These are phyloP conservation scores for Tolypeutes matacus DNA, from an alignment of 2,797 vertebrate species.

Conservation along the genomic window DNA sequence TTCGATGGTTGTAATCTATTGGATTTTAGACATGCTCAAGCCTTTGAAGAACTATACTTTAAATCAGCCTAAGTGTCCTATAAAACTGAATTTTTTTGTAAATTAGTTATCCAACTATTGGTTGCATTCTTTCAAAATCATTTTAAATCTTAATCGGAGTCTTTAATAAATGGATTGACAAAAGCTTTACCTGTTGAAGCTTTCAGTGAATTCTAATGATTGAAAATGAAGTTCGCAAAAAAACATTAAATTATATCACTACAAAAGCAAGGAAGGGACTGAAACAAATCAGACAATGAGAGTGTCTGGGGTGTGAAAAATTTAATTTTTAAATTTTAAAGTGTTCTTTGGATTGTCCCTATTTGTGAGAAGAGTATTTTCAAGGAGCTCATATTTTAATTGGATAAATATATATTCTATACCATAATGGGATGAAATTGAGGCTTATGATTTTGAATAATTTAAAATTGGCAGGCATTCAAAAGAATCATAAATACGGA, in stretches of 20 bases:
- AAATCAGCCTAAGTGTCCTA: background rate
- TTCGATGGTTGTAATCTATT: background rate
- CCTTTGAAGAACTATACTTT: slow-evolving; percentile 21
- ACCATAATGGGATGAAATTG: background rate
- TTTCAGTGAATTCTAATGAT: background rate
- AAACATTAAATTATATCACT: background rate
- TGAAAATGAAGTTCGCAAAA: slow-evolving; percentile 51
- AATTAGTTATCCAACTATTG: background rate
- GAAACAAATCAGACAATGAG: slow-evolving; percentile 52
- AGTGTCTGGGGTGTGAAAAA: background rate
- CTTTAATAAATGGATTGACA: background rate
- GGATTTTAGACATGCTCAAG: slow-evolving; percentile 13
- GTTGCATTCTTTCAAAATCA: slow-evolving; percentile 43
- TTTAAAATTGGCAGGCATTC: background rate
- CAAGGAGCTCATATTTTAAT: background rate
- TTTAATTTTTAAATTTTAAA: slow-evolving; percentile 50
- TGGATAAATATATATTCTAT: background rate
- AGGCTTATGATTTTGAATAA: background rate
- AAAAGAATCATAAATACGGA: background rate
- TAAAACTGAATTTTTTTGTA: background rate
- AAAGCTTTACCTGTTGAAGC: background rate
- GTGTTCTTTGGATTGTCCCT: slow-evolving; percentile 13
- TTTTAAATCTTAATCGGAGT: background rate
- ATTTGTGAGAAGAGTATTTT: background rate
- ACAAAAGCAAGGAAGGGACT: slow-evolving; percentile 19